Conservation (phyloP, 2,113 vertebrate genomes). For the Zosterops borbonicus region DNA sequence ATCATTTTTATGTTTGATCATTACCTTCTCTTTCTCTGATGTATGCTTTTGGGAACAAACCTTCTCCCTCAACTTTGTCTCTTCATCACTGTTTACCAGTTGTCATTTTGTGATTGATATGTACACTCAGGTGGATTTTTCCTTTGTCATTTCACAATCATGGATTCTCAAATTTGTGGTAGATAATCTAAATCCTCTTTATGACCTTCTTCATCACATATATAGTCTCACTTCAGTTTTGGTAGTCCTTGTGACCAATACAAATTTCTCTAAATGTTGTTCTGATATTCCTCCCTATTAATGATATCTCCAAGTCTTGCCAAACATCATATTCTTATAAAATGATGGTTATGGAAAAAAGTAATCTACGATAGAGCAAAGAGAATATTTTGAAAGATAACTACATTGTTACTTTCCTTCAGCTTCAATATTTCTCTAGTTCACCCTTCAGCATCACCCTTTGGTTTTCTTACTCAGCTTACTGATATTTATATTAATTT, state of each 20-base stretch:
- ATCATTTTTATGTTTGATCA: not conserved
- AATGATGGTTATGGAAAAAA: not conserved
- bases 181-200: not conserved
- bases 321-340: not conserved
- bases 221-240: not conserved
- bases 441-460: not conserved
- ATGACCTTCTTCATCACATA: not conserved
- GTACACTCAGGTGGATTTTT: conserved; percentile 31
- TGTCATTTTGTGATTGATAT: conserved; percentile 26
- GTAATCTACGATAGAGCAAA: not conserved
- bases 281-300: not conserved
- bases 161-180: not conserved
- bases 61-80: not conserved
- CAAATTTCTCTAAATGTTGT: not conserved
- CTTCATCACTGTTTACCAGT: not conserved
- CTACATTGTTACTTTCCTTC: not conserved
- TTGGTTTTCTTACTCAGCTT: not conserved
- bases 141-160: not conserved
- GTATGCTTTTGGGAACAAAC: not conserved
- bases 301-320: not conserved
- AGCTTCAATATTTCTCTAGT: not conserved
- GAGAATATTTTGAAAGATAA: not conserved
- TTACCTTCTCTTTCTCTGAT: not conserved
- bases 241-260: not conserved
- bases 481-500: not conserved